A percentile compares a stretch with the other conserved stretches of the same genome.
These are phyloP conservation scores for human DNA, from an alignment of 2,113 vertebrate species.

Conservation along the genomic window DNA sequence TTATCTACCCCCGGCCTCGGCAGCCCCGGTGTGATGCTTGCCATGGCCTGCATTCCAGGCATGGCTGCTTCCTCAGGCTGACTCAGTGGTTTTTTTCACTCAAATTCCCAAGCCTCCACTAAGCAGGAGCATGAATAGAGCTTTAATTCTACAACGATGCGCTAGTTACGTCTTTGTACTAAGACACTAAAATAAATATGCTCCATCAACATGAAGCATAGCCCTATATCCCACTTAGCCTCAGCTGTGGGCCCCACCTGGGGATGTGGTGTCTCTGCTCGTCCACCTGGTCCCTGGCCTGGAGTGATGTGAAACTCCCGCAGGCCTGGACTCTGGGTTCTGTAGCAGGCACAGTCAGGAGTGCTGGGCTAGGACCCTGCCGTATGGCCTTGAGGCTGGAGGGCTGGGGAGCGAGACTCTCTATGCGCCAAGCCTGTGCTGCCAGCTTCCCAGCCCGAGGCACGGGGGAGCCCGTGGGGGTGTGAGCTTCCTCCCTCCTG, in stretches of 20 bases:
- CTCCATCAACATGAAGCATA: accelerated
- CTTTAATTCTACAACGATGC: accelerated
- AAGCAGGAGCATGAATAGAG: not conserved
- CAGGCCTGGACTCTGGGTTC: not conserved
- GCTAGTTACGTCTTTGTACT: accelerated
- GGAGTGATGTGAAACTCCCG: not conserved
- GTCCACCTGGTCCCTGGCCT: not conserved
- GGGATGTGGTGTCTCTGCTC: not conserved
- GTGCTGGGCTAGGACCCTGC: not conserved
- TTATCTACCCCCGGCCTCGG: too few species aligned
- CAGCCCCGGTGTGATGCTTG: accelerated
- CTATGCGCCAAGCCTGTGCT: accelerated
- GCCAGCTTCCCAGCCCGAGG: not conserved
- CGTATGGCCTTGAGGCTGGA: not conserved
- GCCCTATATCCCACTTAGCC: not conserved
- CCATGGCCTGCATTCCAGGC: not conserved
- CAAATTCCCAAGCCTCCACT: accelerated
- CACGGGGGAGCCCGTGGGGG: not conserved
- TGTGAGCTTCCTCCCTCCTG: accelerated
- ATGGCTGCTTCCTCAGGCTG: not conserved
- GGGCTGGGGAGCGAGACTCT: not conserved
- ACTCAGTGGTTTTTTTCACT: too few species aligned
- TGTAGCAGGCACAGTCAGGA: too few species aligned
- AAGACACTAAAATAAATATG: accelerated
- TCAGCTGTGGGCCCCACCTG: not conserved